Evolutionary conservation across 2,113 vertebrate species (phyloP).

Genomic region (Zootoca vivipara): DNA sequence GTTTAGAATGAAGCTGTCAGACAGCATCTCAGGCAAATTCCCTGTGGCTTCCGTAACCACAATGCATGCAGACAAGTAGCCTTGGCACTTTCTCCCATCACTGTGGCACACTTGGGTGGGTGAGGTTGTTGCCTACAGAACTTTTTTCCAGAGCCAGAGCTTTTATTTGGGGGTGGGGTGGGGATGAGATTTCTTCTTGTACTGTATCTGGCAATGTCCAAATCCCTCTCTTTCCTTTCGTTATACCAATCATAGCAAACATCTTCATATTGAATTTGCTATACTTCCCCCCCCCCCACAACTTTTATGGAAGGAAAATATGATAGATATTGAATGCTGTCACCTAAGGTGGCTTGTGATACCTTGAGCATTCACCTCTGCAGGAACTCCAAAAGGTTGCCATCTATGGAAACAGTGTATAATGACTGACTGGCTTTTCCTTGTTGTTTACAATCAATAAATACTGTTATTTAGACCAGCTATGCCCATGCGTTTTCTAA

Average conservation of each 20-base stretch:
- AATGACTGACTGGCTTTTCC: not conserved
- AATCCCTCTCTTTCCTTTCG: not conserved
- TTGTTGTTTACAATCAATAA: not conserved
- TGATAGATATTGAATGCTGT: not conserved
- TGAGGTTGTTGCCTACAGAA: not conserved
- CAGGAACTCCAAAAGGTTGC: not conserved
- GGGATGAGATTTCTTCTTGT: not conserved
- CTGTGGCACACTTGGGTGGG: not conserved
- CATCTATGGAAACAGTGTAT: not conserved
- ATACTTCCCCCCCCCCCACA: not conserved
- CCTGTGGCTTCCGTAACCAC: not conserved
- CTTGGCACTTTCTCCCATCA: not conserved
- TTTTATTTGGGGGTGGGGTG: no score
- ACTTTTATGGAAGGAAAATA: not conserved
- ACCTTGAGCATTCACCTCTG: not conserved
- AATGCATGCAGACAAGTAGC: not conserved
- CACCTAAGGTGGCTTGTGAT: not conserved
- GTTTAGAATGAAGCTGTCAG: not conserved
- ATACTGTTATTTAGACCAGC: not conserved
- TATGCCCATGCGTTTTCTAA: not conserved
- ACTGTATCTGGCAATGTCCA: not conserved
- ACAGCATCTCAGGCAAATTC: not conserved
- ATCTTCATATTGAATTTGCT: not conserved
- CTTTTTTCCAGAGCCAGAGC: not conserved
- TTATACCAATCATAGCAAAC: not conserved